A percentile compares a stretch with the other conserved stretches of the same genome.
Conservation (phyloP, 2,113 vertebrate genomes). For the Gymnorhina tibicen region DNA sequence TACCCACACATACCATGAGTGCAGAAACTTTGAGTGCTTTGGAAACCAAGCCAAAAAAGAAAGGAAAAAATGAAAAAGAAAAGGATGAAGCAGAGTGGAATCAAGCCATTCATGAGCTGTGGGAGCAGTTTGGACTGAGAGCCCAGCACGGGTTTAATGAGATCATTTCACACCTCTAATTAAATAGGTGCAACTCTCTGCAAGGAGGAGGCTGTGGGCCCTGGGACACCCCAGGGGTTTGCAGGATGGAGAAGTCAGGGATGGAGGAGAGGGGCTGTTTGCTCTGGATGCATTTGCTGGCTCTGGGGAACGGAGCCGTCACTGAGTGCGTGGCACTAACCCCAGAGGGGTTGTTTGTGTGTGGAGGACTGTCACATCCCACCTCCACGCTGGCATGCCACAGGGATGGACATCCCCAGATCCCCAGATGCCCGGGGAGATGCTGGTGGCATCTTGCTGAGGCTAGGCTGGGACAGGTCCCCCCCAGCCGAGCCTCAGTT, state of each 20-base stretch:
- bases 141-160: neutral
- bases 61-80: neutral
- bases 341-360: neutral
- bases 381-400: fast-evolving
- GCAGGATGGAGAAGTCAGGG: neutral
- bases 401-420: neutral
- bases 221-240: neutral
- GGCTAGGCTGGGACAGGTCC: too few relatives aligned
- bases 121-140: neutral
- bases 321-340: fast-evolving
- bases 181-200: neutral
- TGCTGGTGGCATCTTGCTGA: neutral
- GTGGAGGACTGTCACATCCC: neutral
- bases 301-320: neutral
- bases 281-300: fast-evolving
- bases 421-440: neutral
- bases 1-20: neutral
- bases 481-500: neutral
- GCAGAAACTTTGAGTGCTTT: neutral
- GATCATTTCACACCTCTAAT: constrained; percentile 42
- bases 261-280: neutral
- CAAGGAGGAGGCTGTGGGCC: neutral
- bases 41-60: neutral
- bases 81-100: neutral
- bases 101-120: neutral